phyloP scores from a whole-genome alignment of 53 echinoderm and acorn worm genomes.

The Zoroaster sp. region DNA sequence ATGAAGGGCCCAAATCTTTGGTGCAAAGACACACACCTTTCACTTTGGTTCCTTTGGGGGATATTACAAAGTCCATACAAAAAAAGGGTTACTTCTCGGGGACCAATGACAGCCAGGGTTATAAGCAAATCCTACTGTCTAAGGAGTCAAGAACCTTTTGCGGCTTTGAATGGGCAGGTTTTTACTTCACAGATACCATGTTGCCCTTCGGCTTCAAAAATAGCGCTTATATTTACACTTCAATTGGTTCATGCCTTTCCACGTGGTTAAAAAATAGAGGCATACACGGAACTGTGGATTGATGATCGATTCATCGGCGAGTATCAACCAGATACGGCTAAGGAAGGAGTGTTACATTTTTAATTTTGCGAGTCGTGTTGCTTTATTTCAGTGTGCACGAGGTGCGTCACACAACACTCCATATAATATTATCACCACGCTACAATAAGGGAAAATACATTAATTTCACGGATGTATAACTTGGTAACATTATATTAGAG shows the following conservation, averaged over 20 bases:
- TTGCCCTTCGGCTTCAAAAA: slow-evolving; percentile 2
- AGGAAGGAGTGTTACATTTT: too few species aligned
- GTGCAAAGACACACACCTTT: too few species aligned
- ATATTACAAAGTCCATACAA: too few species aligned
- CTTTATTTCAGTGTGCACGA: neutral
- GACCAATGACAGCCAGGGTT: neutral
- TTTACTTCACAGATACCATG: neutral
- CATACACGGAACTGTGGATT: slow-evolving; percentile 4
- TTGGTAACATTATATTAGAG: too few species aligned
- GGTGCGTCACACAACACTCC: too few species aligned
- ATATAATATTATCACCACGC: too few species aligned
- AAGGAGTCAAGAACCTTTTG: neutral
- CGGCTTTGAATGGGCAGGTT: slow-evolving; percentile 7
- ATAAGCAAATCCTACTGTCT: neutral
- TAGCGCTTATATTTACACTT: neutral
- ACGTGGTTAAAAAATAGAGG: slow-evolving; percentile 19
- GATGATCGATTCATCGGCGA: slow-evolving; percentile 4
- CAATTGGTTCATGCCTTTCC: neutral
- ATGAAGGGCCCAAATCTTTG: too few species aligned
- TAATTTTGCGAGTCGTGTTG: neutral
- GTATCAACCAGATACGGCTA: too few species aligned
- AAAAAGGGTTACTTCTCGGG: too few species aligned
- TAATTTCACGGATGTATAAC: too few species aligned
- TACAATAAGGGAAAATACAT: too few species aligned
- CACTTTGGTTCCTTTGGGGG: too few species aligned